phyloP scores from a whole-genome alignment of 2,797 vertebrate species.

The Gymnopithys bicolor region DNA sequence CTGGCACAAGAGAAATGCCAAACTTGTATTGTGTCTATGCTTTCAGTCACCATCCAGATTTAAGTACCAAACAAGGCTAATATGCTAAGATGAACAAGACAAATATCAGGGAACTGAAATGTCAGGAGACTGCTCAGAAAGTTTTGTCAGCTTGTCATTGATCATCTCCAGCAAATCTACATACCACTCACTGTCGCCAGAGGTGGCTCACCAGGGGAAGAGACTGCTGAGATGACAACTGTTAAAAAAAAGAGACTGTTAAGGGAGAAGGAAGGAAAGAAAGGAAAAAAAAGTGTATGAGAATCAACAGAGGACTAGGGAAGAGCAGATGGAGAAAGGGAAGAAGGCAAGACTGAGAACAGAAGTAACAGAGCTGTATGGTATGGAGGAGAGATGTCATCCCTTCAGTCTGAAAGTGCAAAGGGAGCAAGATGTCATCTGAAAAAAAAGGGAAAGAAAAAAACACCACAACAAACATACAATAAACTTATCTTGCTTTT shows the following conservation, averaged over 20 bases:
- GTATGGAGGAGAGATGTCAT: background rate
- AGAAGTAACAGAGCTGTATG: background rate
- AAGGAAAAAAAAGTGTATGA: too few relatives aligned
- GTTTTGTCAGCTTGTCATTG: background rate
- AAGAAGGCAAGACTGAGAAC: background rate
- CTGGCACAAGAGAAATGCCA: background rate
- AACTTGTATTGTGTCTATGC: accelerated
- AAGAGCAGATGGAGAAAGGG: background rate
- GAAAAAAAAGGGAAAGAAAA: accelerated
- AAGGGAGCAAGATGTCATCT: background rate
- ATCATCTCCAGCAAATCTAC: background rate
- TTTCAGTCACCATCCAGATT: background rate
- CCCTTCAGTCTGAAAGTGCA: background rate
- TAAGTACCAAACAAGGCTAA: accelerated
- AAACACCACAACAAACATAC: background rate
- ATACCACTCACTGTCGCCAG: background rate
- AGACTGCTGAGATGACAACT: background rate
- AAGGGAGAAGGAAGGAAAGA: background rate
- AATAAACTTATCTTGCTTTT: background rate
- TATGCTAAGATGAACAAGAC: accelerated
- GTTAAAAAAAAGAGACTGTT: background rate
- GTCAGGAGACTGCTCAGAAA: background rate
- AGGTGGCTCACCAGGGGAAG: background rate
- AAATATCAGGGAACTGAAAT: background rate
- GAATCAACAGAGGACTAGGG: background rate